These are phyloP conservation scores for Mustela nigripes DNA, from an alignment of 2,113 vertebrate genomes.

Conservation along the genomic window DNA sequence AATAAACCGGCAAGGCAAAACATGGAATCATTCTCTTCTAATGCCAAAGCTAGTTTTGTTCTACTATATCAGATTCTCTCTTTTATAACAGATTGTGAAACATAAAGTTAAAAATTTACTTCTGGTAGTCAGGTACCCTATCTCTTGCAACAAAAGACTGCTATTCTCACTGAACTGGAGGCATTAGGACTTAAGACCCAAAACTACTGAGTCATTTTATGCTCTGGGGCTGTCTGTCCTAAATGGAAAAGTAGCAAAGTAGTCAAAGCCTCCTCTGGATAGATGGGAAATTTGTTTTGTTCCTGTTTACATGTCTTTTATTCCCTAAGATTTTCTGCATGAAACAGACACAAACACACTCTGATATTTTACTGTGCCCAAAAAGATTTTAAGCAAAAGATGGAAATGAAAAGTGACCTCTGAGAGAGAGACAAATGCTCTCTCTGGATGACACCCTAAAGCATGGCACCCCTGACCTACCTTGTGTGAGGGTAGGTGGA, in stretches of 20 bases:
- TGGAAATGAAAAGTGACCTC: constrained; percentile 1
- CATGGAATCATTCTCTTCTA: constrained; percentile 35
- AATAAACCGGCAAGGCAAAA: constrained; percentile 42
- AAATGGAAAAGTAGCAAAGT: background rate
- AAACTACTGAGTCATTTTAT: constrained; percentile 5
- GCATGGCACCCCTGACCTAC: background rate
- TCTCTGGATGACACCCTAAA: constrained; percentile 16
- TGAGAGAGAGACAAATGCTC: constrained; percentile 36
- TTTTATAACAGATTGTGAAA: constrained; percentile 48
- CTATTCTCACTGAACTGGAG: constrained; percentile 21
- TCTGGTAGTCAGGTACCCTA: background rate
- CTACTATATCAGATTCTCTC: constrained; percentile 12
- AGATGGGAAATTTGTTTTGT: constrained; percentile 1
- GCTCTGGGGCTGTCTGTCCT: background rate
- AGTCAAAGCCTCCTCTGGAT: constrained; percentile 26
- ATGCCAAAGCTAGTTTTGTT: background rate
- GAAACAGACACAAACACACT: constrained; percentile 2
- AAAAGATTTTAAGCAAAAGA: constrained; percentile 6
- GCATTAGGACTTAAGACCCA: background rate
- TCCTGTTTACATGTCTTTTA: constrained; percentile 54
- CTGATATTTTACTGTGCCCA: constrained; percentile 39
- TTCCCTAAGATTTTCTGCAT: constrained; percentile 43
- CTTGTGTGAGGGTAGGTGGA: background rate
- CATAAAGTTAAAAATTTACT: constrained; percentile 33
- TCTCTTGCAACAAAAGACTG: constrained; percentile 12